phyloP scores from a whole-genome alignment of 1,140 invertebrate species.

The Aphis gossypii region DNA sequence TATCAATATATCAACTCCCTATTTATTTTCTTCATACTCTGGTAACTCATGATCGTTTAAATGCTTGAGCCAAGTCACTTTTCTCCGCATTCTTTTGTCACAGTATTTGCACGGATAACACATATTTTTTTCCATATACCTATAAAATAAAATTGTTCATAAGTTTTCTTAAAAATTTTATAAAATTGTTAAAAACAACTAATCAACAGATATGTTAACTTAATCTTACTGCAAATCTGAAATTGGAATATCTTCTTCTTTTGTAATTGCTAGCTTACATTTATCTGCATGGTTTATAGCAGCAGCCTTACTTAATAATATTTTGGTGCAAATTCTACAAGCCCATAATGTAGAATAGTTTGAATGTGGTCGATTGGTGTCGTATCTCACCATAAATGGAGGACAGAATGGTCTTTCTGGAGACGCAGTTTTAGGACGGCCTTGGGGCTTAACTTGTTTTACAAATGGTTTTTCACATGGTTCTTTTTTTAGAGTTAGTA shows the following conservation, averaged over 20 bases:
- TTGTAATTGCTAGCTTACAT: neutral
- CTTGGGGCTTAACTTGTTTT: neutral
- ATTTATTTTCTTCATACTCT: neutral
- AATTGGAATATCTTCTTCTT: slow-evolving; percentile 12
- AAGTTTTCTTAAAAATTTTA: neutral
- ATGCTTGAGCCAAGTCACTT: neutral
- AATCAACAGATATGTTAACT: neutral
- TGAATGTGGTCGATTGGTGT: neutral
- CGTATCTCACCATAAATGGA: neutral
- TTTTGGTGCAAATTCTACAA: neutral
- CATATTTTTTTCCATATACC: neutral
- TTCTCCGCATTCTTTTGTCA: neutral
- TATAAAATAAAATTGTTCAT: neutral
- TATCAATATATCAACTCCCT: neutral
- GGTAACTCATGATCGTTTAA: neutral
- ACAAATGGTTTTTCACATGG: neutral
- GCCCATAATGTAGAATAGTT: neutral
- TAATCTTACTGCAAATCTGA: neutral
- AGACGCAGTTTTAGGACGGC: neutral
- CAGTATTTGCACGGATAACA: neutral
- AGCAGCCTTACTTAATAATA: neutral
- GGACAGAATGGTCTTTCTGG: neutral
- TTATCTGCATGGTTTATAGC: neutral
- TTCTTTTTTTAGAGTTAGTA: neutral
- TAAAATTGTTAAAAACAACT: neutral